Evolutionary conservation across 2,797 vertebrate genomes (phyloP), one percentile per base, ranked within the genome.

Genomic region (Decapterus maruadsi): DNA sequence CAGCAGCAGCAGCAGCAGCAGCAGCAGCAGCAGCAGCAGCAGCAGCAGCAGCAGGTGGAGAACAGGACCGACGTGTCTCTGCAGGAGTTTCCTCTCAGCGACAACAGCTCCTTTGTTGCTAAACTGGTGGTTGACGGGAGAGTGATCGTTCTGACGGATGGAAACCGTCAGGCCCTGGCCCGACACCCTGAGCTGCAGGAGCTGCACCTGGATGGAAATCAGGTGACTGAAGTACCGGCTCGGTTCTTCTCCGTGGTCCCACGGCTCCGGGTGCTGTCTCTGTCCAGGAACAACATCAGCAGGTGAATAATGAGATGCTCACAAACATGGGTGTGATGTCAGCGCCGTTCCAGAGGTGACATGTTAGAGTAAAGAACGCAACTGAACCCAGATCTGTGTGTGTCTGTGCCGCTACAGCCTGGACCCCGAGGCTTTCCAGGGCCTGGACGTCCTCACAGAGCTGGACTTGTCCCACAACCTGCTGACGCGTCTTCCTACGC

Each of bases 401-500:
- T 34, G 8, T 81, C 19, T 71, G 31, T 34, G 31, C 31, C 22
- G 5, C 57, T 84, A 36, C 19, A 78, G 66, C 68, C 87, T 98
- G 83, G 87, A 96, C 45, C 84, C 80, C 16, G 78, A 72, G 54
- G 91, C 95, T 36, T 96, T 98, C 87, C 73, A 54, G 75, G 90
- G 90, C 43, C 87, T 97, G 64, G 61, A 80, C 36, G 79, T 82
- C 53, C 80, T 98, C 46, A 91, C 80, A 67, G 66, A 87, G 51
- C 66, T 98, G 80, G 83, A 97, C 83, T 85, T 98, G 42, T 95
- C 95, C 61, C 43, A 93, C 81, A 98, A 97, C 55, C 84, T 14
- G 54, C 94, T 97, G 72, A 72, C 77, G 40, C 81, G 92, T 16
- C 53, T 97, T 36, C 93, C 92, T 60, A 70, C 88, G 51, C 77